Conservation (phyloP, 2,888 invertebrate genomes). For the Rotaria macrura region DNA sequence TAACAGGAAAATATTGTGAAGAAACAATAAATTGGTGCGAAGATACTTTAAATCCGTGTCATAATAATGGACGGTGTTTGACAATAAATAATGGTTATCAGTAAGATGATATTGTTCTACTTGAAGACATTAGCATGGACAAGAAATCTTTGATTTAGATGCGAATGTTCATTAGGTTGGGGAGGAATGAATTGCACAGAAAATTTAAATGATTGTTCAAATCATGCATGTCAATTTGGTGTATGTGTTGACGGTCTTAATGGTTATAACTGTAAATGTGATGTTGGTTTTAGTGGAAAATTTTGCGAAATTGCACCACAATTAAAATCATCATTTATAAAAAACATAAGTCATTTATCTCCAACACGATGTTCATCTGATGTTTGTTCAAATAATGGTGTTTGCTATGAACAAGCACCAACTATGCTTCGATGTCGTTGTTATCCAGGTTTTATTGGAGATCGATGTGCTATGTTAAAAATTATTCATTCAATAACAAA, state of each 20-base stretch:
- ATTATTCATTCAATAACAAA: conserved; percentile 41
- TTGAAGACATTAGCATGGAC: not conserved
- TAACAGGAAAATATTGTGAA: conserved; percentile 73
- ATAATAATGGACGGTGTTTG: conserved; percentile 76
- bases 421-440: not conserved
- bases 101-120: conserved; percentile 36
- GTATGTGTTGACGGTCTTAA: conserved; percentile 10
- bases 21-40: conserved; percentile 83
- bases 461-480: conserved; percentile 24
- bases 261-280: conserved; percentile 29
- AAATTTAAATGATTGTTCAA: conserved; percentile 1
- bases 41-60: conserved; percentile 78
- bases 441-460: conserved; percentile 25
- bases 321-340: not conserved
- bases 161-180: conserved; percentile 19
- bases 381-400: conserved; percentile 27
- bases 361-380: not conserved
- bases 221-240: conserved; percentile 27
- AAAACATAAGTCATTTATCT: not conserved
- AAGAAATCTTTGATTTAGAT: not conserved
- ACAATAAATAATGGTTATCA: conserved; percentile 53
- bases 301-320: conserved; percentile 8
- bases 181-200: conserved; percentile 18
- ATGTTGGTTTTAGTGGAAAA: conserved; percentile 23
- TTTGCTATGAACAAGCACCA: conserved; percentile 10